These are phyloP conservation scores for Sebastolobus altivelis DNA, from an alignment of 2,797 vertebrate species.

Conservation along the genomic window DNA sequence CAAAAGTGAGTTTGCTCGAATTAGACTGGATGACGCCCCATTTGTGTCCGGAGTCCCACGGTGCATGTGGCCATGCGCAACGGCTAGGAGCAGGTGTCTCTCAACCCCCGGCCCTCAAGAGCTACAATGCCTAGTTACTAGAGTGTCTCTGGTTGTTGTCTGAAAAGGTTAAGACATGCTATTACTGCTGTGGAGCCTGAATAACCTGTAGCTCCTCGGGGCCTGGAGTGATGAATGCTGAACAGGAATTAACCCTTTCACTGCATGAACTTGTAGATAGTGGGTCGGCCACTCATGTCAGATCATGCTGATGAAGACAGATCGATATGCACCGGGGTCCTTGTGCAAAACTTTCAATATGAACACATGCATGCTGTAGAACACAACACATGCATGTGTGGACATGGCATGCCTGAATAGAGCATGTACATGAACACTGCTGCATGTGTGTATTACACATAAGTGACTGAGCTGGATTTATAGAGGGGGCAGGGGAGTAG, in stretches of 20 bases:
- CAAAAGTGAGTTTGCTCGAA: slow-evolving; percentile 88
- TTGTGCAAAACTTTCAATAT: slow-evolving; percentile 3
- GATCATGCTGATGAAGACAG: slow-evolving; percentile 19
- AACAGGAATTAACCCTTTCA: slow-evolving; percentile 58
- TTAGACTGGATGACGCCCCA: slow-evolving; percentile 71
- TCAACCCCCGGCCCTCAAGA: slow-evolving; percentile 76
- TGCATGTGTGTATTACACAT: slow-evolving; percentile 60
- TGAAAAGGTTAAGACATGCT: slow-evolving; percentile 47
- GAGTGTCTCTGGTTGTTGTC: slow-evolving; percentile 39
- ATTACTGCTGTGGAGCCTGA: slow-evolving; percentile 47
- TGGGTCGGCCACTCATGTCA: slow-evolving; percentile 22
- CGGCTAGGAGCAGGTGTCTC: slow-evolving; percentile 52
- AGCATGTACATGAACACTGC: slow-evolving; percentile 58
- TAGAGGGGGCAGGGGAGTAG: slow-evolving; percentile 29
- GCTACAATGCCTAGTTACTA: slow-evolving; percentile 59
- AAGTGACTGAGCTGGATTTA: slow-evolving; percentile 30
- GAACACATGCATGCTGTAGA: slow-evolving; percentile 59
- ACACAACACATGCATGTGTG: slow-evolving; percentile 59
- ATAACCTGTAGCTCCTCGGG: slow-evolving; percentile 77
- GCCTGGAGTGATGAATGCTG: slow-evolving; percentile 73
- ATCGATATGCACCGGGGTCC: slow-evolving; percentile 16
- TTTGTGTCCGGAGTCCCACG: slow-evolving; percentile 65
- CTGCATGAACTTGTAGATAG: slow-evolving; percentile 76
- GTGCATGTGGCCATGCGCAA: slow-evolving; percentile 80
- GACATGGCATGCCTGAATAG: slow-evolving; percentile 61